A percentile compares a stretch with the other conserved stretches of the same genome.
phyloP scores from a whole-genome alignment of 2,797 vertebrate genomes.

The Oreortyx pictus region DNA sequence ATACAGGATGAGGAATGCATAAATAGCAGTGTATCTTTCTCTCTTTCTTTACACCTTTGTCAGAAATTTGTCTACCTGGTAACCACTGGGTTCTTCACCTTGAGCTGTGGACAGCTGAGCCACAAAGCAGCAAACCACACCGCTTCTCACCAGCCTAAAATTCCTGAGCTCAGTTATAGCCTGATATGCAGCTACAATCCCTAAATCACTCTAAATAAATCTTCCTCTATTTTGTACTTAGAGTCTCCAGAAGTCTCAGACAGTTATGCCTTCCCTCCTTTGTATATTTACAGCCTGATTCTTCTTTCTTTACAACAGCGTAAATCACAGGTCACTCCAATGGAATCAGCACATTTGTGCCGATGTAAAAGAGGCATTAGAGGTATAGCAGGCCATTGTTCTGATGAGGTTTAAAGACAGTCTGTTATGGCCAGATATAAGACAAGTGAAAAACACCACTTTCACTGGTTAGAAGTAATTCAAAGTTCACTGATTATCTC shows the following conservation, averaged over 20 bases:
- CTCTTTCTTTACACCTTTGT: neutral
- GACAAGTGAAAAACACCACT: neutral
- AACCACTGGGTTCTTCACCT: neutral
- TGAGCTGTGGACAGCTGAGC: neutral
- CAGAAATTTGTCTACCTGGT: neutral
- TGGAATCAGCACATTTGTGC: neutral
- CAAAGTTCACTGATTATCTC: neutral
- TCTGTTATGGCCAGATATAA: neutral
- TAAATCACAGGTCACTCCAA: conserved; percentile 27
- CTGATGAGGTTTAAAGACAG: neutral
- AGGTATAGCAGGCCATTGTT: neutral
- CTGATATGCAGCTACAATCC: conserved; percentile 17
- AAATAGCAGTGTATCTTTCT: neutral
- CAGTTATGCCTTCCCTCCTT: neutral
- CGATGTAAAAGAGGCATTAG: neutral
- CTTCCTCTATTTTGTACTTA: conserved; percentile 13
- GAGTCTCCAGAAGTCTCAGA: neutral
- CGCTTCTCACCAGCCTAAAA: conserved; percentile 10
- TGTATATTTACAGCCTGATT: conserved; percentile 19
- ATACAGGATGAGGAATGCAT: neutral
- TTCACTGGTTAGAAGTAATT: neutral
- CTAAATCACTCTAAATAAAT: conserved; percentile 42
- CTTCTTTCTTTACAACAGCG: neutral
- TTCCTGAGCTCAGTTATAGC: neutral
- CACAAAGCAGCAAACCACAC: neutral